These are phyloP conservation scores for Petroica traversi DNA, from an alignment of 2,113 vertebrate species.

Conservation along the genomic window DNA sequence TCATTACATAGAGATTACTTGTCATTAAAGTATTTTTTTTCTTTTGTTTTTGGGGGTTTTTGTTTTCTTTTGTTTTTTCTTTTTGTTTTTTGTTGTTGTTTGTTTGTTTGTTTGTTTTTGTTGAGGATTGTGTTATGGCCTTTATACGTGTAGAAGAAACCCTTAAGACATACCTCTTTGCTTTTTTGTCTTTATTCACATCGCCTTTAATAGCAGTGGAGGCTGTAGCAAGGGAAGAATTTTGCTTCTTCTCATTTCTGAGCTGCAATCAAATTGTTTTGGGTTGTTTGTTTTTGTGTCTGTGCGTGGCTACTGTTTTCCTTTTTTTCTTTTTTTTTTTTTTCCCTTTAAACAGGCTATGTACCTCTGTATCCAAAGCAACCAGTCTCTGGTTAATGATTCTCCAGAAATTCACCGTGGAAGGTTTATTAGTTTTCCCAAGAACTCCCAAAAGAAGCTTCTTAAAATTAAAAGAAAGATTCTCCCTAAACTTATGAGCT, in stretches of 20 bases:
- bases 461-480: neutral
- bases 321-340: neutral
- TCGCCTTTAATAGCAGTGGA: neutral
- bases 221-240: neutral
- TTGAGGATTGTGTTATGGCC: neutral
- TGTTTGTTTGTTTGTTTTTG: neutral
- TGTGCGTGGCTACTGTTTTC: neutral
- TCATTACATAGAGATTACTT: neutral
- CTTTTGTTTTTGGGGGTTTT: neutral
- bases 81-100: too few species aligned
- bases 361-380: conserved; percentile 68
- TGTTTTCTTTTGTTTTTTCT: neutral
- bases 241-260: conserved; percentile 29
- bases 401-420: conserved; percentile 61
- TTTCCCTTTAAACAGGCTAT: neutral
- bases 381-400: conserved; percentile 69
- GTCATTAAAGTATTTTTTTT: neutral
- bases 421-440: conserved; percentile 56
- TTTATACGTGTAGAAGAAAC: neutral
- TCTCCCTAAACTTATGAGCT: neutral
- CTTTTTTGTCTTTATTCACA: neutral
- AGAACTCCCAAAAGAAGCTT: conserved; percentile 43
- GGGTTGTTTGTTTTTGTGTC: neutral
- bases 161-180: neutral
- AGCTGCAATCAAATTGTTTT: conserved; percentile 26